Conservation (phyloP, 2,797 vertebrate species). For the Coregonus sp. region DNA sequence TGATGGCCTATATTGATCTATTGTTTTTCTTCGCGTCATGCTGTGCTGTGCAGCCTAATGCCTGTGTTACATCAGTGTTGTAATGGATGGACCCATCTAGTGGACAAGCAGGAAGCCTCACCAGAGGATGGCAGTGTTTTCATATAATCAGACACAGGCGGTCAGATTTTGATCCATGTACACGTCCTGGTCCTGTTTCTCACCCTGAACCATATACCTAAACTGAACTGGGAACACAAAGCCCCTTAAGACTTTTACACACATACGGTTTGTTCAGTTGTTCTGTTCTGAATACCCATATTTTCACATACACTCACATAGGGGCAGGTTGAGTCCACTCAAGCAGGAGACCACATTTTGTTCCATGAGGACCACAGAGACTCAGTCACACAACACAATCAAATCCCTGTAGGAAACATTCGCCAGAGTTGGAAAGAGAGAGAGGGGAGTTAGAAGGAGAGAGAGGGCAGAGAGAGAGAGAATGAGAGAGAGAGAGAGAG, state of each 20-base stretch:
- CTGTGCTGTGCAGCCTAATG: not conserved
- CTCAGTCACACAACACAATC: not conserved
- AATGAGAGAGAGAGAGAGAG: too few relatives aligned
- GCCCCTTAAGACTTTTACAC: too few relatives aligned
- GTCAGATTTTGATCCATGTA: constrained; percentile 15
- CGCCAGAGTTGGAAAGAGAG: not conserved
- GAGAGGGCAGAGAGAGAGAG: too few relatives aligned
- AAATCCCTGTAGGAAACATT: not conserved
- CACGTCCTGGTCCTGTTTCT: not conserved
- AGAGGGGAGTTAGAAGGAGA: too few relatives aligned
- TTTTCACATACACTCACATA: not conserved
- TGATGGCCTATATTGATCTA: not conserved
- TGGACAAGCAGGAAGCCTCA: constrained; percentile 16
- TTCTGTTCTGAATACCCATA: not conserved
- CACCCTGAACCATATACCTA: not conserved
- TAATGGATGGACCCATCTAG: constrained; percentile 7
- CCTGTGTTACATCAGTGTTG: not conserved
- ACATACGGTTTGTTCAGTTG: too few relatives aligned
- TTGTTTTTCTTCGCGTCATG: not conserved
- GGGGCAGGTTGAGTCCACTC: not conserved
- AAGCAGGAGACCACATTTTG: not conserved
- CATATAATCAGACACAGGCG: constrained; percentile 34
- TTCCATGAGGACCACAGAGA: not conserved
- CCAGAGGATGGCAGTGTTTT: constrained; percentile 62
- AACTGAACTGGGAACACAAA: too few relatives aligned